A percentile compares a stretch with the other conserved stretches of the same genome.
These are phyloP conservation scores for Phasianus colchicus DNA, from an alignment of 2,113 vertebrate species.

Conservation along the genomic window DNA sequence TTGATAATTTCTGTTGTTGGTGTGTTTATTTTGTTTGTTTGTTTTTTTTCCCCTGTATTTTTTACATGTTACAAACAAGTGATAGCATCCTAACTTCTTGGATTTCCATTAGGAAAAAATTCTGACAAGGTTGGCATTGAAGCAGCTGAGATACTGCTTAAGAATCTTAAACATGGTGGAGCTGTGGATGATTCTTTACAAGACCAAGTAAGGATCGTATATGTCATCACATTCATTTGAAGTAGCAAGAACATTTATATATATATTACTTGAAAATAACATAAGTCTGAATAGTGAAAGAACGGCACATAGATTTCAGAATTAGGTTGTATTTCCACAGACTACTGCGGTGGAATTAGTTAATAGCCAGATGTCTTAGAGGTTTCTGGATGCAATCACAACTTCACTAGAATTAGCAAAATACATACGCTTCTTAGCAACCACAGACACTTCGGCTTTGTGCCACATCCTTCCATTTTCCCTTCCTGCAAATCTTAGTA, in stretches of 20 bases:
- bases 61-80: neutral
- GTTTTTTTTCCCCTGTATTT: neutral
- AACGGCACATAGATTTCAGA: neutral
- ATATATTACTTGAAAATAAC: neutral
- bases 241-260: neutral
- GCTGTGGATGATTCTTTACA: constrained; percentile 97
- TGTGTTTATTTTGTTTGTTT: neutral
- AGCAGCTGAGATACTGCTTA: constrained; percentile 93
- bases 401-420: neutral
- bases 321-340: neutral
- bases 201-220: constrained; percentile 87
- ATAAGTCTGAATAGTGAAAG: neutral
- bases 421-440: neutral
- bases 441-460: neutral
- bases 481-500: neutral
- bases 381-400: neutral
- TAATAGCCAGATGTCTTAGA: neutral
- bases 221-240: neutral
- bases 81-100: neutral
- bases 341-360: neutral
- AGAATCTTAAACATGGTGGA: constrained; percentile 92
- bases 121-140: constrained; percentile 93
- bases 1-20: neutral
- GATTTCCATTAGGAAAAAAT: constrained; percentile 82
- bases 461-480: neutral